phyloP scores from a whole-genome alignment of 92 coral and sea anemone genomes.

The Porites evermanni region DNA sequence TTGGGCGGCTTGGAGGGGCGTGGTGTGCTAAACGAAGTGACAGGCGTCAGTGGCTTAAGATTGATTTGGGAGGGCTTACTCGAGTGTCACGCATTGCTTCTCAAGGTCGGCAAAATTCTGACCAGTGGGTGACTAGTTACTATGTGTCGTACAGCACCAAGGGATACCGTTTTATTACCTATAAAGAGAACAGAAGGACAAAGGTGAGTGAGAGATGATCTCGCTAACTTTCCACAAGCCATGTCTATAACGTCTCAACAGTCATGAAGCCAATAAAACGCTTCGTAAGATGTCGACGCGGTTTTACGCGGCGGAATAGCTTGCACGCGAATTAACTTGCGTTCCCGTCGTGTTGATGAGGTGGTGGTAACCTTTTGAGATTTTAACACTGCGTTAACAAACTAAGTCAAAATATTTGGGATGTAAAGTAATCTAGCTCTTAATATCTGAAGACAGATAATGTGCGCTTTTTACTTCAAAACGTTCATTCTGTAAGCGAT shows the following conservation, averaged over 20 bases:
- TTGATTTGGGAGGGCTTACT: slow-evolving; percentile 81
- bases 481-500: too few species aligned
- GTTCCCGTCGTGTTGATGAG: too few species aligned
- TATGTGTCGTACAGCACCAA: slow-evolving; percentile 72
- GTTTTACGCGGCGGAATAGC: too few species aligned
- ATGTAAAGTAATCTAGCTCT: too few species aligned
- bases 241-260: background rate
- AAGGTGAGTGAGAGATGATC: slow-evolving; percentile 51
- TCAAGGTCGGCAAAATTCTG: slow-evolving; percentile 83
- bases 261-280: too few species aligned
- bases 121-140: slow-evolving; percentile 87
- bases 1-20: slow-evolving; percentile 75
- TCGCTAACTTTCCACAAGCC: background rate
- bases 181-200: slow-evolving; percentile 67
- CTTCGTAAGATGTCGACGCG: too few species aligned
- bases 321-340: too few species aligned
- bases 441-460: too few species aligned
- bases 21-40: slow-evolving; percentile 78
- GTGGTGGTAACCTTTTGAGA: too few species aligned
- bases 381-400: too few species aligned
- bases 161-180: slow-evolving; percentile 70
- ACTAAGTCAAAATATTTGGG: too few species aligned
- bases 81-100: slow-evolving; percentile 78
- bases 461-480: too few species aligned
- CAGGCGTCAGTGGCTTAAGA: slow-evolving; percentile 74